phyloP scores from a whole-genome alignment of 2,888 invertebrate genomes.

The Phaedon cochleariae region DNA sequence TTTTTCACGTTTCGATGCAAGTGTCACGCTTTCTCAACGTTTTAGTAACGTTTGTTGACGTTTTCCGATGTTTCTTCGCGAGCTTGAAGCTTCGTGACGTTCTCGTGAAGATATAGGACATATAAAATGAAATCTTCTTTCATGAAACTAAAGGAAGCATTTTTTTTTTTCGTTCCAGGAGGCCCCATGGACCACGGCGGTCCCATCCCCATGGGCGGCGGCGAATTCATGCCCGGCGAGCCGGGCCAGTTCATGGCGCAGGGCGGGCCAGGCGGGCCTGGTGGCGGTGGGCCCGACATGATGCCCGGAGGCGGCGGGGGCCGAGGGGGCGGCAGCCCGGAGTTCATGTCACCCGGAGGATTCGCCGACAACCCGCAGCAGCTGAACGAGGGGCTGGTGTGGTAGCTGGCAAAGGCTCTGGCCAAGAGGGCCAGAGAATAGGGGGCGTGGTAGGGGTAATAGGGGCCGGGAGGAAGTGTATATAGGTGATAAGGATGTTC shows the following conservation, averaged over 20 bases:
- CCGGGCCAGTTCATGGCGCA: constrained; percentile 69
- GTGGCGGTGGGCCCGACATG: constrained; percentile 66
- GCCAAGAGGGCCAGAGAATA: constrained; percentile 62
- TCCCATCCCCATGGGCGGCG: constrained; percentile 74
- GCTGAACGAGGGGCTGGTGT: constrained; percentile 78
- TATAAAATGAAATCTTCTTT: no score
- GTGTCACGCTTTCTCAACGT: no score
- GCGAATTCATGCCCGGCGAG: constrained; percentile 79
- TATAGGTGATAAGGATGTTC: background rate
- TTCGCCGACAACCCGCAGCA: constrained; percentile 77
- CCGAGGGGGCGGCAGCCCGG: constrained; percentile 76
- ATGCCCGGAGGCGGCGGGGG: constrained; percentile 71
- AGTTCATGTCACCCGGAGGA: constrained; percentile 72
- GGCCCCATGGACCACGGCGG: constrained; percentile 77
- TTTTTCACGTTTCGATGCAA: no score
- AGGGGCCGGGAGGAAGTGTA: background rate
- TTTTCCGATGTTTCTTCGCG: no score
- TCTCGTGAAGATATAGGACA: no score
- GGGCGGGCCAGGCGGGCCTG: constrained; percentile 61
- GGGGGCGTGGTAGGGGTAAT: constrained; percentile 7
- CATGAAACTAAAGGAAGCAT: background rate
- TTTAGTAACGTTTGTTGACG: no score
- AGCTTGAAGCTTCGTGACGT: no score
- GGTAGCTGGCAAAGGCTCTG: constrained; percentile 69
- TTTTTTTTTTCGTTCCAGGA: constrained; percentile 61